phyloP scores from a whole-genome alignment of 2,888 invertebrate species.

The Epinotia brunnichana region DNA sequence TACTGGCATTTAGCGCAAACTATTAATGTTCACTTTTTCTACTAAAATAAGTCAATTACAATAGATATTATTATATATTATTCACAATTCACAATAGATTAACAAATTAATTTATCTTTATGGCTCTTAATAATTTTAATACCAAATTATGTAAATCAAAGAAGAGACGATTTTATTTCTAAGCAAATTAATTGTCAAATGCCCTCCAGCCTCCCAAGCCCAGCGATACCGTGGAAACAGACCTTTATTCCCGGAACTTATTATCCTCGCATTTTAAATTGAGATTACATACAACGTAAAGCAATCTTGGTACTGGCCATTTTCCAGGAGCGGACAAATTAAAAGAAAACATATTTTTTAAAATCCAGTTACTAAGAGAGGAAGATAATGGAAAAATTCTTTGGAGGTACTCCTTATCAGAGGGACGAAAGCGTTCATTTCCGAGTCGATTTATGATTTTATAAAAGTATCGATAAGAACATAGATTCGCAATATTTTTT shows the following conservation, averaged over 20 bases:
- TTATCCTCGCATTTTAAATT: conserved; percentile 37
- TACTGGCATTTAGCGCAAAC: no score
- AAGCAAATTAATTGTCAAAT: no score
- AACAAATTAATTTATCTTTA: no score
- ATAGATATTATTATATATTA: no score
- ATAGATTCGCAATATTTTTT: conserved; percentile 5
- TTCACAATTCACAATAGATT: no score
- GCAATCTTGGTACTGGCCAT: conserved; percentile 33
- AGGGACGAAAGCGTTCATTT: conserved; percentile 30
- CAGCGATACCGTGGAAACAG: background rate
- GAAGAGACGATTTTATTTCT: no score
- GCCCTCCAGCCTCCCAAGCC: background rate
- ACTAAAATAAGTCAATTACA: no score
- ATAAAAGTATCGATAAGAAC: conserved; percentile 11
- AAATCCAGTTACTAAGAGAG: conserved; percentile 33
- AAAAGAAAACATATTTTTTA: conserved; percentile 40
- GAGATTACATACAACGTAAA: conserved; percentile 42
- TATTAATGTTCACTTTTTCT: no score
- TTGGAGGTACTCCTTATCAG: conserved; percentile 33
- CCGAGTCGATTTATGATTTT: conserved; percentile 26
- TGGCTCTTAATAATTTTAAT: no score
- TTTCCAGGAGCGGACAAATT: conserved; percentile 36
- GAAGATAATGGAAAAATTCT: conserved; percentile 37
- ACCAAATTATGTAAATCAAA: no score
- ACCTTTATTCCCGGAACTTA: conserved; percentile 24